Conservation (phyloP, 2,113 vertebrate species). For the Pteropus alecto region DNA sequence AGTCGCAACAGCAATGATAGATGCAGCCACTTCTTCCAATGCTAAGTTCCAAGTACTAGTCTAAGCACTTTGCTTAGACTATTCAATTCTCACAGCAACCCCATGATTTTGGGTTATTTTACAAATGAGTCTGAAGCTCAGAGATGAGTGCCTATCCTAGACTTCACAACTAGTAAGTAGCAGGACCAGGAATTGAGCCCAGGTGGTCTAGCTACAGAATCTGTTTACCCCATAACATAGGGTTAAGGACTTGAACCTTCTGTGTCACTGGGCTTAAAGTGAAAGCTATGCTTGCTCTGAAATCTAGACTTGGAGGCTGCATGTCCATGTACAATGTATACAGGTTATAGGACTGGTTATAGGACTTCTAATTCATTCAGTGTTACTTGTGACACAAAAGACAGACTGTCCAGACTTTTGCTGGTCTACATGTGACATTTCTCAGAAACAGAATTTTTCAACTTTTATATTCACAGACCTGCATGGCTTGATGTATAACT, state of each 20-base stretch:
- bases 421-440: conserved; percentile 57
- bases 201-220: background rate
- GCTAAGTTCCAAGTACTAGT: background rate
- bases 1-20: fast-evolving
- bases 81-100: background rate
- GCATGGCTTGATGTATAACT: conserved; percentile 67
- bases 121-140: background rate
- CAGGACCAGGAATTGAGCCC: background rate
- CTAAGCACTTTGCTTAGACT: background rate
- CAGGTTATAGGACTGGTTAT: fast-evolving
- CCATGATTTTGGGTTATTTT: background rate
- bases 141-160: background rate
- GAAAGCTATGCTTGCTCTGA: background rate
- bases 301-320: background rate
- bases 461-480: conserved; percentile 60
- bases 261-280: background rate
- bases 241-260: background rate
- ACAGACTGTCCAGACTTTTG: no score
- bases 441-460: conserved; percentile 68
- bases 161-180: background rate
- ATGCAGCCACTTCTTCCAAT: fast-evolving
- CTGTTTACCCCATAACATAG: fast-evolving
- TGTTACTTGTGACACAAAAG: background rate
- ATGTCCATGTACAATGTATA: no score
- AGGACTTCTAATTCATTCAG: background rate